Base-by-base conservation (phyloP, 2,113 vertebrate species). In the Macheiramphus alcinus region DNA sequence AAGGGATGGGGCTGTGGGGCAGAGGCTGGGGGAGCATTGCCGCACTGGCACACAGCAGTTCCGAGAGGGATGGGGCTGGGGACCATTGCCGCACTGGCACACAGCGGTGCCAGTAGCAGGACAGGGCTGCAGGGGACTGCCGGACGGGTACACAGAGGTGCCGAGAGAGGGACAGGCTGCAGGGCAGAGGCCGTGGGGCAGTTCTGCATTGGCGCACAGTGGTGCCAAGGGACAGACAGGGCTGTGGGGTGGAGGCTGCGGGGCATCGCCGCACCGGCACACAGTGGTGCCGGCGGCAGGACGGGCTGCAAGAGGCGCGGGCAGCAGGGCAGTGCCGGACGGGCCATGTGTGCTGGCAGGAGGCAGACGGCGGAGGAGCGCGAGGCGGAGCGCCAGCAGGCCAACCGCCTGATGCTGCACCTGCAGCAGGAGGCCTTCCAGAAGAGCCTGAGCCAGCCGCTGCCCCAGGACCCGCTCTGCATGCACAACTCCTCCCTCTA, bases 331-430 rank as follows among this genome's bases (percentile, higher is more conserved):
- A 25, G 43, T 27, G 32, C 52, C 26, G 40, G 29, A 16, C 15
- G 40, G 27, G 40, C 25, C 50, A 0, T 53, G 52, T 53, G 52
- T 53, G 25, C 47, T 21, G 26, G 47, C 98, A 99, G 99, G 98
- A 98, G 99, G 96, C 99, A 99, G 98, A 99, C 99, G 5, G 99
- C 99, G 0, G 99, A 99, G 98, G 99, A 99, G 97, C 97, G 99
- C 8, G 99, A 99, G 97, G 99, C 99, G 0, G 99, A 99, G 98
- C 94, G 99, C 97, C 99, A 99, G 97, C 99, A 99, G 90, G 99
- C 99, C 26, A 99, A 99, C 95, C 98, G 99, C 18, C 98, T 99
- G 98, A 99, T 99, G 98, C 97, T 99, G 97, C 99, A 99, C 98
- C 99, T 99, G 62, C 99, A 99, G 97, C 99, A 99, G 96, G 99